Percentiles rank a stretch among this genome's conserved stretches.
These are phyloP conservation scores for Salpingus planirostris DNA, from an alignment of 2,888 invertebrate species.

Conservation along the genomic window DNA sequence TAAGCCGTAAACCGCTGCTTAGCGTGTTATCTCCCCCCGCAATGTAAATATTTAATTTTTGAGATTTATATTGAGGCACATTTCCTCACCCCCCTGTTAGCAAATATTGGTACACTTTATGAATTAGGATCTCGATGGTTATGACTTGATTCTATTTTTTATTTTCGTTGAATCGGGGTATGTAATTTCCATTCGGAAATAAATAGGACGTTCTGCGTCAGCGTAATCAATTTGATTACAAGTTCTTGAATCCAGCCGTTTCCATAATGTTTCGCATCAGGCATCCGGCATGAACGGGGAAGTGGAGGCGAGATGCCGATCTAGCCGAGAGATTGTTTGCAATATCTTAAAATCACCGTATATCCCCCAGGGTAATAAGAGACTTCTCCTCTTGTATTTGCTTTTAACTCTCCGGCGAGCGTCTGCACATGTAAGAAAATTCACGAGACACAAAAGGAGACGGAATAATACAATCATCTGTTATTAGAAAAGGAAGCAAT, in stretches of 20 bases:
- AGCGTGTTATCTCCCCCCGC: too few relatives aligned
- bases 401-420: slow-evolving; percentile 14
- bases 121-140: too few relatives aligned
- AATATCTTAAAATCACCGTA: slow-evolving; percentile 18
- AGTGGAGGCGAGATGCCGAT: slow-evolving; percentile 13
- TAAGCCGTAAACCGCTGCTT: too few relatives aligned
- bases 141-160: too few relatives aligned
- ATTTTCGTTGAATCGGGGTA: too few relatives aligned
- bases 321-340: slow-evolving; percentile 18
- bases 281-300: too few relatives aligned
- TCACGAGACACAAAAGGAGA: background rate
- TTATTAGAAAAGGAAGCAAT: too few relatives aligned
- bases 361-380: slow-evolving; percentile 17
- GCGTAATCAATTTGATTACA: slow-evolving; percentile 12
- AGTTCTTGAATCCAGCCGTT: slow-evolving; percentile 11
- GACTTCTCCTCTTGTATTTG: slow-evolving; percentile 16
- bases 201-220: slow-evolving; percentile 13
- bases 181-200: slow-evolving; percentile 4
- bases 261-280: slow-evolving; percentile 16
- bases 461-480: too few relatives aligned
- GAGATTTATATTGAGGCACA: too few relatives aligned
- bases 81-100: background rate
- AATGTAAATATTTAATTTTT: too few relatives aligned
- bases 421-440: slow-evolving; percentile 8
- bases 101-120: too few relatives aligned